Percentiles rank a stretch among this genome's conserved stretches.
Evolutionary conservation across 2,888 invertebrate species (phyloP).

Genomic region (Baronia brevicornis): DNA sequence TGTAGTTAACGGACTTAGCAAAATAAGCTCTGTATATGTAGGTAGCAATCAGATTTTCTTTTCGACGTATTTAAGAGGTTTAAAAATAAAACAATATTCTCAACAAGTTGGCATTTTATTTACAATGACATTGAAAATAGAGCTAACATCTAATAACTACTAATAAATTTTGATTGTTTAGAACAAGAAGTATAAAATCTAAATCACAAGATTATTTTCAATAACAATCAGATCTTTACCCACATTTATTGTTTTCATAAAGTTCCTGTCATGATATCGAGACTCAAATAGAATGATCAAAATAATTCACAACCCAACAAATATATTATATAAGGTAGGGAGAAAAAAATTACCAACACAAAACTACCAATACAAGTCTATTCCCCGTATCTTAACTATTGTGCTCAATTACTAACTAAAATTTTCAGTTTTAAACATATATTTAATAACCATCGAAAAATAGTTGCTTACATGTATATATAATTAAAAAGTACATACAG

Average conservation of each 20-base stretch:
- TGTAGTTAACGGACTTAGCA: conserved; percentile 5
- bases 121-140: conserved; percentile 76
- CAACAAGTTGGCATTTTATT: conserved; percentile 77
- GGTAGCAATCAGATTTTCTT: background rate
- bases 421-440: conserved; percentile 51
- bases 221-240: conserved; percentile 61
- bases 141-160: conserved; percentile 74
- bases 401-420: conserved; percentile 63
- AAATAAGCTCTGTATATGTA: conserved; percentile 1
- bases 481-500: conserved; percentile 37
- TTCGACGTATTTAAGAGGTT: too few relatives aligned
- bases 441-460: conserved; percentile 67
- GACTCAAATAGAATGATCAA: conserved; percentile 24
- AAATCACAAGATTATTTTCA: conserved; percentile 71
- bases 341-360: conserved; percentile 24
- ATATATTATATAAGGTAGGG: conserved; percentile 6
- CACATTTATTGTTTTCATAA: conserved; percentile 28
- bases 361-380: conserved; percentile 52
- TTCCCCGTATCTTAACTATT: conserved; percentile 63
- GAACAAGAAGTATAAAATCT: conserved; percentile 76
- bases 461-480: conserved; percentile 58
- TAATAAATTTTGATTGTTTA: conserved; percentile 72
- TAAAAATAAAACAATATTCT: conserved; percentile 51
- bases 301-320: conserved; percentile 40
- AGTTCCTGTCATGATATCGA: conserved; percentile 23